Evolutionary conservation across 2,888 invertebrate species (phyloP), one percentile per base, ranked within the genome.

Genomic region (Epinotia brunnichana): DNA sequence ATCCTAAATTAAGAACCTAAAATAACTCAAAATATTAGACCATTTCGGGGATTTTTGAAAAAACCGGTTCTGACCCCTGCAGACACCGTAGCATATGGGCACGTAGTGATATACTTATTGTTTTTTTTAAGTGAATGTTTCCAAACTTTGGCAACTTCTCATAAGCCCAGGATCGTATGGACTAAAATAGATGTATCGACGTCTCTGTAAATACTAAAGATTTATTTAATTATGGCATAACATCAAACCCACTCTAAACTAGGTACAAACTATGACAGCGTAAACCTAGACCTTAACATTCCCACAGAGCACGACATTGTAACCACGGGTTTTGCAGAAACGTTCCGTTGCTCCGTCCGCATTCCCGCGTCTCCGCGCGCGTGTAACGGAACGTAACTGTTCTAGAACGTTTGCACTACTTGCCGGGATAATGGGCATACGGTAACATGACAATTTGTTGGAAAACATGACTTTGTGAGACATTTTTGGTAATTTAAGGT

Each of bases 381-480:
- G 76, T 72, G 80, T 87, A 88, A 88, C 89, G 88, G 89, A 84
- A 82, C 80, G 81, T 83, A 83, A 86, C 86, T 82, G 84, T 82
- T 79, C 69, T 56, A 74, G 73, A 73, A 73, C 72, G 75, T 70
- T 75, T 67, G 69, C 75, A 75, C 74, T 74, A 75, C 71, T 76
- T 75, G 70, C 74, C 72, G 63, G 59, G 69, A 75, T 76, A 76
- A 76, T 77, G 60, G 56, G 39, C 61, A 44, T 68, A 67, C 59
- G 62, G 60, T 74, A 74, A 70, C 57, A 61, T 54, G 72, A 73
- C 69, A 69, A 69, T 68, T 21, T 54, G 54, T 64, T 44, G 48
- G 48, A 68, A 69, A n/a, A 44, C 24, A 64, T 19, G 51, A 21
- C 15, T 19, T 61, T 54, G 39, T 53, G 66, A 41, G 66, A 56